Evolutionary conservation across 2,797 vertebrate genomes (phyloP), one percentile per base, ranked within the genome.

Genomic region (Urocyon cinereoargenteus): DNA sequence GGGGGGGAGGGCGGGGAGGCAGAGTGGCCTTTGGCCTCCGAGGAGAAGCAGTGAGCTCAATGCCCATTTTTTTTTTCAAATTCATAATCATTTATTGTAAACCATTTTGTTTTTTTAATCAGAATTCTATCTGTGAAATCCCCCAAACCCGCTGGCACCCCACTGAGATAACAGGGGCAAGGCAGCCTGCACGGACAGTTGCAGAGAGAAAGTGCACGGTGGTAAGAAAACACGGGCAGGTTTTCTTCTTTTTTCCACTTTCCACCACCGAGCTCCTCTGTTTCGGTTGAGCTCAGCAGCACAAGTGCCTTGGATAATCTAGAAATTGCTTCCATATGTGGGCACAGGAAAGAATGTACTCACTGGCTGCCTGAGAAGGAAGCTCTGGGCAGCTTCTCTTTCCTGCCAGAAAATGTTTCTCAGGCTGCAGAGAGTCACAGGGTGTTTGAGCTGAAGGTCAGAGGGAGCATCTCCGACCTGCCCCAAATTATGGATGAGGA

Each of bases 271-370:
- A 93, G 86, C 83, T 92, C 75, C 59, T 97, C 94, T 62, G 72
- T 91, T 93, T 87, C 1, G 55, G 95, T 92, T 92, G 96, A 96
- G 96, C 94, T 96, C 90, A 84, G 97, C 97, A 86, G 86, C 92
- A 70, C 94, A 94, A 95, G 92, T 84, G 97, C 77, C 91, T 96
- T 78, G 94, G 96, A 93, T 91, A 85, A 97, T 97, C 95, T 93
- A 96, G 96, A 97, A 98, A 98, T 98, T 97, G 96, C 96, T 98
- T 97, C 98, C 97, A 97, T 96, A 97, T 98, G 97, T 55, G 61
- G 96, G 93, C 95, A 96, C 97, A 91, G 98, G 96, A 98, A 98
- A 97, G 95, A 79, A 96, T 93, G 96, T 93, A 92, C 88, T 97
- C 90, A 66, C 86, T 95, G 94, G 95, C 87, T 86, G 92, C 93